Evolutionary conservation across 2,797 vertebrate species (phyloP).

Genomic region (Fratercula arctica): DNA sequence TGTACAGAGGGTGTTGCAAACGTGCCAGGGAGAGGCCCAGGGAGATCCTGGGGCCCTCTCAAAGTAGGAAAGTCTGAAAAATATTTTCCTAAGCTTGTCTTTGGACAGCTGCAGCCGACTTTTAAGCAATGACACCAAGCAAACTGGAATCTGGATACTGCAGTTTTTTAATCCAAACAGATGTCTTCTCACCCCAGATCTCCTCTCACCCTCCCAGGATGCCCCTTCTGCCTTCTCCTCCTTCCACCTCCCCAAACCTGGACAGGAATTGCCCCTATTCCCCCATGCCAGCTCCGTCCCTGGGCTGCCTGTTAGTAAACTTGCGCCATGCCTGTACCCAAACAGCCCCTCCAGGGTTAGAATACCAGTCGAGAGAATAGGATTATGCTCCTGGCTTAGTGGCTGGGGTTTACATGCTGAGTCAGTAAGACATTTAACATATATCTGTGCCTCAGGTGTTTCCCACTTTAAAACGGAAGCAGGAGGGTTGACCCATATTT

Average conservation of each 20-base stretch:
- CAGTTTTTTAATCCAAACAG: constrained; percentile 54
- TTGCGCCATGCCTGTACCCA: background rate
- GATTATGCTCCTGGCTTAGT: background rate
- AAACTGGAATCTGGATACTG: constrained; percentile 36
- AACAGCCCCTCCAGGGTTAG: background rate
- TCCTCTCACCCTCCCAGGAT: constrained; percentile 15
- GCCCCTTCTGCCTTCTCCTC: constrained; percentile 1
- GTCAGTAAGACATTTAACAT: background rate
- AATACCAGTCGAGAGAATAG: background rate
- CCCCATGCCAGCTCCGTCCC: background rate
- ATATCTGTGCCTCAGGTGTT: background rate
- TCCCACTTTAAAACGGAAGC: background rate
- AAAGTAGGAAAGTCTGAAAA: constrained; percentile 71
- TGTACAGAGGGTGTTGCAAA: constrained; percentile 53
- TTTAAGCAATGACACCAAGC: constrained; percentile 60
- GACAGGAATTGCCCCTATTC: rapidly evolving
- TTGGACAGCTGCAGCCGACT: constrained; percentile 62
- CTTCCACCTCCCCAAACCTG: constrained; percentile 10
- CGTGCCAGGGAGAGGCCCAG: constrained; percentile 69
- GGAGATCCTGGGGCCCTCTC: constrained; percentile 64
- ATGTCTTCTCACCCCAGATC: constrained; percentile 26
- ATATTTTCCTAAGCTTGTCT: constrained; percentile 71
- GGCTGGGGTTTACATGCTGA: background rate
- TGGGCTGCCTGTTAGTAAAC: background rate
- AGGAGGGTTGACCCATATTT: background rate